Percentiles rank a stretch among this genome's conserved stretches.
Conservation (phyloP, 2,797 vertebrate genomes). For the Anolis apletophallus region DNA sequence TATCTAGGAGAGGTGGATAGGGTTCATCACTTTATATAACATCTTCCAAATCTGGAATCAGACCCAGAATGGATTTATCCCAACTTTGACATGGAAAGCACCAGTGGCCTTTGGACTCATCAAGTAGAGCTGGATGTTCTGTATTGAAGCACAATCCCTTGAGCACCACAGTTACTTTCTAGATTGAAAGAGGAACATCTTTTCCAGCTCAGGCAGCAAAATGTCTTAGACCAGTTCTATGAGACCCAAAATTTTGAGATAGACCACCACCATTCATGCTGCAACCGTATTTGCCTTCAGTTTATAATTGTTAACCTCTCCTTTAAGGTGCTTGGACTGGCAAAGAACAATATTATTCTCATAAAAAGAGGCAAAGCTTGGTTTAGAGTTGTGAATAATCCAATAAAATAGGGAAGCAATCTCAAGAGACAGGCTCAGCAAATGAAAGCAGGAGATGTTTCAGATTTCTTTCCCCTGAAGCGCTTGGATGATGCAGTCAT, state of each 20-base stretch:
- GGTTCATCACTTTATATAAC: too few species aligned
- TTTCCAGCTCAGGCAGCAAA: not conserved
- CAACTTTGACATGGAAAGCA: too few species aligned
- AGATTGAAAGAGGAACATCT: not conserved
- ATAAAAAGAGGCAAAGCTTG: slow-evolving; percentile 58
- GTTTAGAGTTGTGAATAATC: slow-evolving; percentile 79
- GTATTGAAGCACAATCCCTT: not conserved
- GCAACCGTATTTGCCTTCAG: not conserved
- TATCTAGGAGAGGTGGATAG: too few species aligned
- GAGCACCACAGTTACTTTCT: not conserved
- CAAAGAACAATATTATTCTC: slow-evolving; percentile 66
- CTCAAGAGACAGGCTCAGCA: slow-evolving; percentile 75
- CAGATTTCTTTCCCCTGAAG: slow-evolving; percentile 51
- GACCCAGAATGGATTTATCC: too few species aligned
- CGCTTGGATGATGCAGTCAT: slow-evolving; percentile 71
- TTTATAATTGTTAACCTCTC: slow-evolving; percentile 28
- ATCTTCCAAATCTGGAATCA: too few species aligned
- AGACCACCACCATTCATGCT: not conserved
- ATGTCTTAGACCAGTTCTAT: not conserved
- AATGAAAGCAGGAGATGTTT: slow-evolving; percentile 67
- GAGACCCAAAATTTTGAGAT: slow-evolving; percentile 11
- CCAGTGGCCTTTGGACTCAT: too few species aligned
- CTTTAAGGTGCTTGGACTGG: slow-evolving; percentile 58
- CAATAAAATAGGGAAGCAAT: slow-evolving; percentile 77
- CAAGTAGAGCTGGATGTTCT: too few species aligned